Base-by-base conservation (phyloP, 2,888 invertebrate species). In the Spodoptera exigua region DNA sequence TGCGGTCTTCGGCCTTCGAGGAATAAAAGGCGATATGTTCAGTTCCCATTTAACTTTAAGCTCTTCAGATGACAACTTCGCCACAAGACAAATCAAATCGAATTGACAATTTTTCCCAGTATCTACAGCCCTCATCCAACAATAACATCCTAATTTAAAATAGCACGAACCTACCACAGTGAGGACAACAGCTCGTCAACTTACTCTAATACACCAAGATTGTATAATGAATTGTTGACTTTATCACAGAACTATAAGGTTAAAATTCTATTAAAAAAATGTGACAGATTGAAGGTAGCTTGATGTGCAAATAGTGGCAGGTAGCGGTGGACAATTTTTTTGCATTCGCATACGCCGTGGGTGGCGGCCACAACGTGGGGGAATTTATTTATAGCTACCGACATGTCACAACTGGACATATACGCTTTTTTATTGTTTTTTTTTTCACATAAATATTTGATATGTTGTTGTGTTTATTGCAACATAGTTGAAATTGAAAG, bases 341-440 rank as follows among this genome's bases (percentile, higher is more conserved):
- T 85, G 86, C 85, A 83, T 80, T 79, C 83, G 82, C 72, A 7
- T 34, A 66, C 86, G 76, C 84, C 62, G 83, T 84, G 85, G 86
- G 86, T 85, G 85, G 83, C 75, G 67, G 60, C 75, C 78, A 78
- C 78, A 83, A 76, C 69, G 73, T 74, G 67, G 77, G 80, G 80
- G 80, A 79, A 84, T 82, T 79, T 82, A 83, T 85, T 83, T 83
- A 84, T 84, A 71, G 85, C 83, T 82, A 80, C 83, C 75, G 78
- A 83, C 85, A 82, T 79, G 76, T 80, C 80, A 81, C 74, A 63
- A 71, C 60, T 65, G 79, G 70, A 78, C 76, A 65, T 69, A 72
- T 76, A 65, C 12, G 62, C 39, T 72, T 76, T 27, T 78, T 77
- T 71, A 56, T 62, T 48, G 47, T 13, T 35, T 56, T 62, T 56